Conservation (phyloP, 2,888 invertebrate genomes). For the Apodemia mormo region DNA sequence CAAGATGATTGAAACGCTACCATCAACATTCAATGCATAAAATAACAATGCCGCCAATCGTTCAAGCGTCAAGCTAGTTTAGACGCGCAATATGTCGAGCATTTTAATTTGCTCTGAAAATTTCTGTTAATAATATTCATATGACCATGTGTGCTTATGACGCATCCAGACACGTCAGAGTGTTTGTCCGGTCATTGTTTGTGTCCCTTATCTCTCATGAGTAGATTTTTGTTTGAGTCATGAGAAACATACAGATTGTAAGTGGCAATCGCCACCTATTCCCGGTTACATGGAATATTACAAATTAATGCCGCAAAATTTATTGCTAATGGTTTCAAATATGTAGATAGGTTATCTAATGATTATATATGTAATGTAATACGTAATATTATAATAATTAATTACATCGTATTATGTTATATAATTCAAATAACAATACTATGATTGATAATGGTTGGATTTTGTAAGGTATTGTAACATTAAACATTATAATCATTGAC, state of each 20-base stretch:
- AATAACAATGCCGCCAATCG: not conserved
- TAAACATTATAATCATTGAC: no score
- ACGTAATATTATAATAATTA: no score
- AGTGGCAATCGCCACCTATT: no score
- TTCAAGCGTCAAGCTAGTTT: not conserved
- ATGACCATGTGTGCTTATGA: not conserved
- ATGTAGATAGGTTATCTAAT: no score
- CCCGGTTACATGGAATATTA: no score
- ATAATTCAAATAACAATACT: no score
- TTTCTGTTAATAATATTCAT: not conserved
- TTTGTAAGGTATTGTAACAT: no score
- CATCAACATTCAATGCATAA: not conserved
- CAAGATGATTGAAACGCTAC: not conserved
- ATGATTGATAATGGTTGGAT: no score
- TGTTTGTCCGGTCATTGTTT: not conserved
- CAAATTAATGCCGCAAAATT: no score
- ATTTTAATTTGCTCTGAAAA: not conserved
- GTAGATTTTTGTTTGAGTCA: not conserved
- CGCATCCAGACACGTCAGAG: constrained; percentile 1
- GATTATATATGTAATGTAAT: no score
- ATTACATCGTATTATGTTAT: no score
- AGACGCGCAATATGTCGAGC: not conserved
- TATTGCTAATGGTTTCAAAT: no score
- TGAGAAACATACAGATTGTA: not conserved
- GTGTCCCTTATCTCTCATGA: not conserved